Evolutionary conservation across 1,140 invertebrate genomes (phyloP), one percentile per base, ranked within the genome.

Genomic region (Oedothorax gibbosus): DNA sequence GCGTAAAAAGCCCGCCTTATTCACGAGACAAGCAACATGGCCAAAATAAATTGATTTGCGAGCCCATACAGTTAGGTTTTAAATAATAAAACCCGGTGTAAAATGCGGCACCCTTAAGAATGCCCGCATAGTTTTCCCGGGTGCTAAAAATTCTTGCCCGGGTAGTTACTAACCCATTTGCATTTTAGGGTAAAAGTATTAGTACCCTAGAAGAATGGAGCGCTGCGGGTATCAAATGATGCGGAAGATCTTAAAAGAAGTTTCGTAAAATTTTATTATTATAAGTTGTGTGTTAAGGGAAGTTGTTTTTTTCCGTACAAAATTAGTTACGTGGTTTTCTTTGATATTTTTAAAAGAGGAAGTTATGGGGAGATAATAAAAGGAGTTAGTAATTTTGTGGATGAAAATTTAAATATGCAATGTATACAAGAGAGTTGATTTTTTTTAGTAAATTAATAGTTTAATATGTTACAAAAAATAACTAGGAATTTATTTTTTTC

Each of bases 11-110:
- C 20, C 20, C 14, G 75, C 14, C 20, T 77, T 14, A 35, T 77
- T 64, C 62, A 14, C 11, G 35, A 7, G 64, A 49, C 11, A 21
- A 77, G 54, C 75, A 77, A 65, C 75, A 18, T 77, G 66, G 77
- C 12, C 77, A 53, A 62, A 79, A 68, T 66, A 81, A 81, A 81
- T 81, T 81, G 78, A 81, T 81, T 81, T 81, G 78, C 66, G 65
- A 81, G 12, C n/a, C 54, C n/a, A 15, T 49, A 60, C 60, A 64
- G 75, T 77, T 77, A 77, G 65, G 78, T 69, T 71, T 81, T 81
- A 69, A 81, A 81, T 81, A 81, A 81, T 81, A 81, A 79, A 79
- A 68, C 18, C 49, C 57, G n/a, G 11, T 18, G 60, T 77, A 18
- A 50, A 51, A 50, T 64, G 65, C 35, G 60, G 35, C 75, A 3